Base-by-base conservation (phyloP, 2,113 vertebrate genomes). In the Cacatua alba region DNA sequence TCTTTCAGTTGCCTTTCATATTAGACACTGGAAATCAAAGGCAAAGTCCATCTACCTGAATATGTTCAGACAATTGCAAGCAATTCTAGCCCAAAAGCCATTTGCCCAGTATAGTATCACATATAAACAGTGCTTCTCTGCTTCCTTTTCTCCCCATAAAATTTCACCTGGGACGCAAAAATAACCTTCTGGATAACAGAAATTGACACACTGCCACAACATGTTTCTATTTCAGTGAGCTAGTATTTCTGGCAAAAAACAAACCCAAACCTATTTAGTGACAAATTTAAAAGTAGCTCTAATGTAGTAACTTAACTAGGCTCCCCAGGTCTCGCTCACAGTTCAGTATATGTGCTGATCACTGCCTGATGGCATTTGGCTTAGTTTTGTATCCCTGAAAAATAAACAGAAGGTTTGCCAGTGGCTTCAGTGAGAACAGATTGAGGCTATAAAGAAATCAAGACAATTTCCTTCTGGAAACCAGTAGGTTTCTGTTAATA, bases 391-490 rank as follows among this genome's bases (percentile, higher is more conserved):
- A 86, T 48, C 68, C 68, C 51, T 93, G 53, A 88, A 95, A 95
- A 93, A 92, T 88, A 95, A 91, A 90, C 55, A 94, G 77, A 68
- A 84, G 49, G 49, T 85, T 95, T 96, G 85, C 89, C 92, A 92
- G 71, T 77, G 71, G 43, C 82, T 95, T 91, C 78, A 82, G 51
- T 80, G 82, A 63, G 75, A 95, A 84, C 71, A 95, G 87, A 94
- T 39, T 94, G 92, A 86, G 31, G 49, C 82, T 90, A 74, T 77
- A 95, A 90, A 77, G 94, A 85, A 95, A 89, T 84, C 51, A 93
- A 90, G 88, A 88, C 68, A 57, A 85, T 88, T 92, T 93, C 86
- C 76, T 94, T 92, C 92, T 90, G 90, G 90, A 90, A 97, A 86
- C 35, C 4, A n/a, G 68, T 68, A 80, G 88, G 46, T 90, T 86